Evolutionary conservation across 2,888 invertebrate genomes (phyloP).

Genomic region (Timema podura): DNA sequence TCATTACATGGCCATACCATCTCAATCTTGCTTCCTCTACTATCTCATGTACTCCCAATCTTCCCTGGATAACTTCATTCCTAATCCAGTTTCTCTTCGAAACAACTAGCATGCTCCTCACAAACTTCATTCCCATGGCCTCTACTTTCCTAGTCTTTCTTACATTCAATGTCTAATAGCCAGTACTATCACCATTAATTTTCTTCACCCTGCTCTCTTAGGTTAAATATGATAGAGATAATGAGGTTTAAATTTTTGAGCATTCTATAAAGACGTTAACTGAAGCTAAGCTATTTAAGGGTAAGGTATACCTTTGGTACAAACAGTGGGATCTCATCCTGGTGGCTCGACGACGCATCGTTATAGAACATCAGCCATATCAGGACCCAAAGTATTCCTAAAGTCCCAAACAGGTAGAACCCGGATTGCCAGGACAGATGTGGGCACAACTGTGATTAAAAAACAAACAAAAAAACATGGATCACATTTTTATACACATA

Average conservation of each 20-base stretch:
- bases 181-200: too few relatives aligned
- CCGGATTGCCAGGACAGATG: constrained; percentile 63
- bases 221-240: neutral
- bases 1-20: too few relatives aligned
- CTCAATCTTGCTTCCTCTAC: too few relatives aligned
- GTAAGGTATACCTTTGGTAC: constrained; percentile 50
- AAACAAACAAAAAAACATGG: too few relatives aligned
- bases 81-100: too few relatives aligned
- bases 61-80: too few relatives aligned
- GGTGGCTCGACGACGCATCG: constrained; percentile 45
- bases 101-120: too few relatives aligned
- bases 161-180: too few relatives aligned
- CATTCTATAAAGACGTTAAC: constrained; percentile 8
- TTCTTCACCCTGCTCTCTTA: neutral
- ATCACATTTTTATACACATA: too few relatives aligned
- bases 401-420: constrained; percentile 63
- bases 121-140: too few relatives aligned
- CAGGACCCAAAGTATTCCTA: constrained; percentile 64
- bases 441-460: constrained; percentile 55
- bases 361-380: constrained; percentile 61
- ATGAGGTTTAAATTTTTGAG: neutral
- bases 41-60: too few relatives aligned
- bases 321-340: constrained; percentile 54
- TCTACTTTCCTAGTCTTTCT: too few relatives aligned
- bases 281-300: neutral